A percentile compares a stretch with the other conserved stretches of the same genome.
These are phyloP conservation scores for Beris chalybata DNA, from an alignment of 2,888 invertebrate species.

Conservation along the genomic window DNA sequence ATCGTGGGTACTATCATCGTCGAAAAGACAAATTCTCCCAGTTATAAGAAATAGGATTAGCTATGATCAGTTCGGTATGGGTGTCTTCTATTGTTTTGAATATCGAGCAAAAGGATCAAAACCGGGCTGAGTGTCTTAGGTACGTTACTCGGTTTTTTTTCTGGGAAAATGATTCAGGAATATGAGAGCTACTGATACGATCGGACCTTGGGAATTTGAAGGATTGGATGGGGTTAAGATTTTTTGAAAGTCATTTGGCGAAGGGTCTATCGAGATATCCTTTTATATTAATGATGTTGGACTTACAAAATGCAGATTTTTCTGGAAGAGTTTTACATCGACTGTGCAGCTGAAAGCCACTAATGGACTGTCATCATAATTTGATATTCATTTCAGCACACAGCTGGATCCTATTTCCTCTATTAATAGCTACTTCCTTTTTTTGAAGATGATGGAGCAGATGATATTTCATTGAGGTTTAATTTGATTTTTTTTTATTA, in stretches of 20 bases:
- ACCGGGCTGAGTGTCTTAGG: slow-evolving; percentile 7
- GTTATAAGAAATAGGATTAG: slow-evolving; percentile 24
- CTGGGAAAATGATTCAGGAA: slow-evolving; percentile 11
- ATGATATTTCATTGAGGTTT: background rate
- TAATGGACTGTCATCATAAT: slow-evolving; percentile 22
- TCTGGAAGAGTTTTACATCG: slow-evolving; percentile 6
- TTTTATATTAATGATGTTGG: slow-evolving; percentile 28
- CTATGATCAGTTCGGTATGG: slow-evolving; percentile 13
- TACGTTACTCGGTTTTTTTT: slow-evolving; percentile 16
- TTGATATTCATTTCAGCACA: slow-evolving; percentile 24
- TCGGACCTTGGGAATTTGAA: background rate
- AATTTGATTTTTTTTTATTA: no score
- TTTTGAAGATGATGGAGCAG: slow-evolving; percentile 8
- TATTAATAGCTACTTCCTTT: slow-evolving; percentile 25
- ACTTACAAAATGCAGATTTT: slow-evolving; percentile 24
- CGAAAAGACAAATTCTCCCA: slow-evolving; percentile 22
- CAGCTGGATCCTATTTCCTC: slow-evolving; percentile 20
- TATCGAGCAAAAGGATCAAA: slow-evolving; percentile 26
- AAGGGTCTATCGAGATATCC: slow-evolving; percentile 25
- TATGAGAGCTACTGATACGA: slow-evolving; percentile 17
- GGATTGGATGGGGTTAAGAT: background rate
- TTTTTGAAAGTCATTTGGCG: slow-evolving; percentile 27
- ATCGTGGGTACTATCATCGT: slow-evolving; percentile 8
- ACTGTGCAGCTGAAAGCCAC: slow-evolving; percentile 14
- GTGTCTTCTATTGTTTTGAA: slow-evolving; percentile 21